phyloP scores from a whole-genome alignment of 1,140 invertebrate genomes.

The Aporrectodea caliginosa region DNA sequence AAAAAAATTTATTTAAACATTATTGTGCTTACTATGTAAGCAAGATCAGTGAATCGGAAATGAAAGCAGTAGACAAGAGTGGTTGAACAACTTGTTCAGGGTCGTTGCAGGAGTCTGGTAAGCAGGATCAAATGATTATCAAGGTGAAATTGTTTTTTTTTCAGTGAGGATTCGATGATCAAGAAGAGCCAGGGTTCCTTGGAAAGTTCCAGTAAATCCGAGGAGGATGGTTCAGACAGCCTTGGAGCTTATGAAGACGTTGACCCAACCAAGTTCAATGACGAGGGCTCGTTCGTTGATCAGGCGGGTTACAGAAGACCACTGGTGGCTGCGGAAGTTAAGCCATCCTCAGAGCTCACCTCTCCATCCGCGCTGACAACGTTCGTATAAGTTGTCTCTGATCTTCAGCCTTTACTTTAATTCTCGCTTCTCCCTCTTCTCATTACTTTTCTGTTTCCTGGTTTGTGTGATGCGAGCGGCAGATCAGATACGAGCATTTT shows the following conservation, averaged over 20 bases:
- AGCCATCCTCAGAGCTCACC: background rate
- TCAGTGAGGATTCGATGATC: conserved; percentile 20
- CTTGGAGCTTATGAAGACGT: conserved; percentile 23
- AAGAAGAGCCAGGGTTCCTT: conserved; percentile 20
- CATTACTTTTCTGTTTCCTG: background rate
- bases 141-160: too few species aligned
- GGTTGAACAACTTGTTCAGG: too few species aligned
- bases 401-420: background rate
- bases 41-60: too few species aligned
- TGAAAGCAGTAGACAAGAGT: too few species aligned
- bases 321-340: background rate
- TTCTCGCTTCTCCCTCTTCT: background rate
- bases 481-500: background rate
- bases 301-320: background rate
- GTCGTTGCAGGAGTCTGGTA: too few species aligned
- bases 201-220: conserved; percentile 12
- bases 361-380: background rate
- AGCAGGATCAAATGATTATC: too few species aligned
- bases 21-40: too few species aligned
- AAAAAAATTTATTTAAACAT: too few species aligned
- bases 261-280: conserved; percentile 26
- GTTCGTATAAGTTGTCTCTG: background rate
- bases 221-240: conserved; percentile 19
- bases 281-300: conserved; percentile 22
- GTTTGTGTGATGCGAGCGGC: background rate